These are phyloP conservation scores for Drosophila helvetica DNA, from an alignment of 2,888 invertebrate genomes.

Conservation along the genomic window DNA sequence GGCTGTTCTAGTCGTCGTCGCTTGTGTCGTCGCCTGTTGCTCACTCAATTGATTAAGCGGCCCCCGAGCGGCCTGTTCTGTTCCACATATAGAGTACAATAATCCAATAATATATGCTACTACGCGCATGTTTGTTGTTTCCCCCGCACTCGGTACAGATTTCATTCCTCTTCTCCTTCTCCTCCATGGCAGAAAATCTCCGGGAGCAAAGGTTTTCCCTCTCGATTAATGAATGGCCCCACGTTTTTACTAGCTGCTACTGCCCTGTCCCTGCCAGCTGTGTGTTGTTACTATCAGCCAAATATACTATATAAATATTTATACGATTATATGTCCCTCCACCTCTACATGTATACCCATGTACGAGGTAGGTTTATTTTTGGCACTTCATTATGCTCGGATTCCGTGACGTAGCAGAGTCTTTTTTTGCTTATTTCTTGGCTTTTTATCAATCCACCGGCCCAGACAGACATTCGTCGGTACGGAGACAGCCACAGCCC, in stretches of 20 bases:
- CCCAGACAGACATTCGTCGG: neutral
- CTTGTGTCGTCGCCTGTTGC: conserved; percentile 24
- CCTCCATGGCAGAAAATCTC: conserved; percentile 60
- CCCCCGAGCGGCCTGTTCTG: conserved; percentile 36
- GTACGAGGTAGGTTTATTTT: neutral
- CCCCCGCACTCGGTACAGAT: conserved; percentile 54
- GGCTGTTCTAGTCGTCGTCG: conserved; percentile 31
- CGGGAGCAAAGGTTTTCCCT: conserved; percentile 75
- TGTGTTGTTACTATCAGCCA: conserved; percentile 34
- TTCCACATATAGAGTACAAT: conserved; percentile 34
- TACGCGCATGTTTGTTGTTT: conserved; percentile 18
- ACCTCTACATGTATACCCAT: neutral
- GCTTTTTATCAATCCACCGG: neutral
- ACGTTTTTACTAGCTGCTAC: conserved; percentile 41
- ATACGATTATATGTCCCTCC: neutral
- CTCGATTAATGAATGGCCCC: conserved; percentile 60
- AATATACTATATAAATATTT: conserved; percentile 9
- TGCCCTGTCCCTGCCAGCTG: neutral
- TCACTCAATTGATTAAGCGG: conserved; percentile 74
- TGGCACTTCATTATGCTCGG: neutral
- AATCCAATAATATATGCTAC: conserved; percentile 18
- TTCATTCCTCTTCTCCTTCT: conserved; percentile 37
- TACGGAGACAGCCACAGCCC: too few relatives aligned
- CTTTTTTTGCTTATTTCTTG: neutral
- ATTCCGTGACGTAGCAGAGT: neutral